phyloP scores from a whole-genome alignment of 2,113 vertebrate genomes.

The Vombatus ursinus region DNA sequence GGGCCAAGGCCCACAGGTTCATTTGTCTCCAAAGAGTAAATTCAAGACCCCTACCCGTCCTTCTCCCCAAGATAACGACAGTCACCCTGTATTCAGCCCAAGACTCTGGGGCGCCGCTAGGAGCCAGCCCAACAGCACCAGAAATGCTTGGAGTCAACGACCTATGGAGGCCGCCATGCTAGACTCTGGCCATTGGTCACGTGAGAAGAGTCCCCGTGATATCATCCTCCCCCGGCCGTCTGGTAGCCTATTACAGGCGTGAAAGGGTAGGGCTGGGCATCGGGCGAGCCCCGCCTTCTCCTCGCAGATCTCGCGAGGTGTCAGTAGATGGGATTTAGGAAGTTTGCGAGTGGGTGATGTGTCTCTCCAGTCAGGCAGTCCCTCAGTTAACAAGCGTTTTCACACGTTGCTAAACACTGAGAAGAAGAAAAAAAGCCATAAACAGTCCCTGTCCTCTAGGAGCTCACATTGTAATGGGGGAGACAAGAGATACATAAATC shows the following conservation, averaged over 20 bases:
- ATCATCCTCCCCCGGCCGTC: background rate
- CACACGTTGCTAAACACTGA: rapidly evolving
- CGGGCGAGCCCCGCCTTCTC: background rate
- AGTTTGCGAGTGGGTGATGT: background rate
- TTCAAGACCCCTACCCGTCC: background rate
- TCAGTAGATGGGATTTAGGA: background rate
- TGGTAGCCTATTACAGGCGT: background rate
- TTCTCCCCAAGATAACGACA: background rate
- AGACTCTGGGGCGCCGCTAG: constrained; percentile 18
- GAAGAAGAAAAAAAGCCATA: background rate
- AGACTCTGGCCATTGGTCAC: background rate
- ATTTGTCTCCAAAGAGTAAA: background rate
- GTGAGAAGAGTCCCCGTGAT: background rate
- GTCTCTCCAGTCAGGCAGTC: background rate
- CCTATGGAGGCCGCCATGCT: background rate
- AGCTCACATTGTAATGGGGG: too few species aligned
- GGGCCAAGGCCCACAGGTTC: background rate
- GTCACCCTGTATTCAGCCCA: constrained; percentile 53
- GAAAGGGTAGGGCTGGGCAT: background rate
- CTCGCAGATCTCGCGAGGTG: background rate
- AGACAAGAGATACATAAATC: too few species aligned
- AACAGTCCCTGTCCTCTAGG: too few species aligned
- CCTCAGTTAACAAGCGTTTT: background rate
- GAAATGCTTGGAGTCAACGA: background rate
- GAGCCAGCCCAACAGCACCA: constrained; percentile 55